These are phyloP conservation scores for Coenobita brevimanus DNA, from an alignment of 1,140 invertebrate species.

Conservation along the genomic window DNA sequence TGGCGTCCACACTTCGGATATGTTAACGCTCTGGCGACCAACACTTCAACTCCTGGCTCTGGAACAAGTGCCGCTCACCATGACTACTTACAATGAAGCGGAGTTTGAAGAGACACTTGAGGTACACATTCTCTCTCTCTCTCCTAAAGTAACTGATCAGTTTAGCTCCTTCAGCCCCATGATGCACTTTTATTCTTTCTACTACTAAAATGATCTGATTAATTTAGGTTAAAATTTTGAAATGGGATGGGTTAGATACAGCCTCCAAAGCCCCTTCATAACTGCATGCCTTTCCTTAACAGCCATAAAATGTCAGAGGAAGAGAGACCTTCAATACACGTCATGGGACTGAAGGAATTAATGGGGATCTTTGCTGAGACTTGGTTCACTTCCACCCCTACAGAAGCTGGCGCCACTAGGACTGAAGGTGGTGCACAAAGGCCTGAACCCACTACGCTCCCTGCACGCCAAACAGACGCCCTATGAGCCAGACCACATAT, in stretches of 20 bases:
- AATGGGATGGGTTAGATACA: too few species aligned
- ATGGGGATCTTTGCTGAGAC: background rate
- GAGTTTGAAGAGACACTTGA: slow-evolving; percentile 54
- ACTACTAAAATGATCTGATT: background rate
- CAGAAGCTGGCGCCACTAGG: slow-evolving; percentile 32
- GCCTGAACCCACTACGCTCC: slow-evolving; percentile 44
- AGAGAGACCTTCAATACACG: background rate
- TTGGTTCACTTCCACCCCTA: background rate
- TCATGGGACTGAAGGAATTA: background rate
- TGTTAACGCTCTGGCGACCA: slow-evolving; percentile 63
- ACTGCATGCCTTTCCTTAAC: too few species aligned
- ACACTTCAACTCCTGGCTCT: slow-evolving; percentile 45
- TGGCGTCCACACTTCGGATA: slow-evolving; percentile 58
- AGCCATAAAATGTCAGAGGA: too few species aligned
- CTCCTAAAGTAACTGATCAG: background rate
- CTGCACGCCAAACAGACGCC: slow-evolving; percentile 60
- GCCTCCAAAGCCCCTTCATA: too few species aligned
- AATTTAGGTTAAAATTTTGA: too few species aligned
- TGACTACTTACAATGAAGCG: slow-evolving; percentile 61
- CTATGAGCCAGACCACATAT: slow-evolving; percentile 64
- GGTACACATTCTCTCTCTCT: slow-evolving; percentile 11
- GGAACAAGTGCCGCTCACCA: slow-evolving; percentile 40
- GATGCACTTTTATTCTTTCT: background rate
- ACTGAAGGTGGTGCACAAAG: slow-evolving; percentile 31
- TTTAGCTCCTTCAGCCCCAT: background rate